Base-by-base conservation (phyloP, 2,113 vertebrate genomes). In the Carassius gibelio region DNA sequence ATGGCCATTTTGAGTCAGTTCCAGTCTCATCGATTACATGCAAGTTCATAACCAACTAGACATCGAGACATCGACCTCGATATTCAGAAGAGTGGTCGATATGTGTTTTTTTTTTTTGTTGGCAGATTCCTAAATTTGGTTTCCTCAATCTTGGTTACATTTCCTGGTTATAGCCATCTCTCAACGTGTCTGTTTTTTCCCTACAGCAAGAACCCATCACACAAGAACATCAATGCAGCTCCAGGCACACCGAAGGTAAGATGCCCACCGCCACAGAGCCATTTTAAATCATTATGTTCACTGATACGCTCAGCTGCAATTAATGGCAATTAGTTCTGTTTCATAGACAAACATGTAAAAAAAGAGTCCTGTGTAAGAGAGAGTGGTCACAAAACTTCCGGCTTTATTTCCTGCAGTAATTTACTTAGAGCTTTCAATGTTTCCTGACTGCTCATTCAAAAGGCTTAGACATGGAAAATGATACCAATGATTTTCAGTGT, bases 171-270 rank as follows among this genome's bases (percentile, higher is more conserved):
- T 66, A 48, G 23, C 62, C 62, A 68, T 15, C 8, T 82, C 45
- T 55, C 64, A 50, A 8, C 2, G 55, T 34, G n/a, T 71, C 55
- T 82, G 38, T 64, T 89, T 30, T 81, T 78, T 78, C 83, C 91
- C 66, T 75, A 87, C 93, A 99, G 97, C 94, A 99, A 99, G 94
- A 98, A 96, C 92, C 93, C 94, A 75, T 94, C 96, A 89, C 93
- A 96, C 93, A 99, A 99, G 94, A 97, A 99, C 91, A 92, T 93
- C 85, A 92, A 90, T 86, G 95, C 95, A 91, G 93, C 96, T 88
- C 96, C 97, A 3, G 97, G 97, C 89, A 98, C 98, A 75, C 97
- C 98, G 72, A 99, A 99, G 98, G 98, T 99, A 96, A 96, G 96
- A 91, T 21, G 81, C 26, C 75, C 13, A 26, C 34, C 34, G 2